These are phyloP conservation scores for Drosophila azteca DNA, from an alignment of 1,140 invertebrate genomes.

Conservation along the genomic window DNA sequence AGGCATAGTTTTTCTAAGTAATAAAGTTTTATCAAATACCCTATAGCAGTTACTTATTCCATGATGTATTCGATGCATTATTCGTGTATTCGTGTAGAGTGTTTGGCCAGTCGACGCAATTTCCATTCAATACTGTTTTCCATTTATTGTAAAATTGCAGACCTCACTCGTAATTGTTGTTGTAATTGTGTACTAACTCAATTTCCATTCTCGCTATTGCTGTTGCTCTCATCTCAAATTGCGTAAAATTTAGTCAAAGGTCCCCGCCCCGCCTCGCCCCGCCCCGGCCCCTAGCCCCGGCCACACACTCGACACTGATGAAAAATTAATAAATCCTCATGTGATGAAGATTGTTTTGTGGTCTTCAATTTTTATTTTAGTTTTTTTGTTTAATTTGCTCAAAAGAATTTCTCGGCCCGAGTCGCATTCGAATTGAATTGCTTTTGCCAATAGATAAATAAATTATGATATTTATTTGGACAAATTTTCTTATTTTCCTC, in stretches of 20 bases:
- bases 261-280: background rate
- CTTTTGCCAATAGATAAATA: slow-evolving; percentile 55
- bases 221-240: slow-evolving; percentile 66
- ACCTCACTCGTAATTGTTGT: slow-evolving; percentile 61
- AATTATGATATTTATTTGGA: slow-evolving; percentile 35
- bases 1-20: slow-evolving; percentile 54
- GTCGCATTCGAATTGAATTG: slow-evolving; percentile 69
- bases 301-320: slow-evolving; percentile 18
- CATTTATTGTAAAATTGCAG: slow-evolving; percentile 63
- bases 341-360: slow-evolving; percentile 37
- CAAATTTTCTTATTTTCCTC: slow-evolving; percentile 2
- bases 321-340: slow-evolving; percentile 73
- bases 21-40: slow-evolving; percentile 39
- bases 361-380: slow-evolving; percentile 24
- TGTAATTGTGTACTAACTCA: slow-evolving; percentile 77
- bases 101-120: background rate
- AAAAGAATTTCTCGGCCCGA: slow-evolving; percentile 27
- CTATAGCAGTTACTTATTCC: background rate
- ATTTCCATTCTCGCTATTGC: slow-evolving; percentile 55
- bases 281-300: background rate
- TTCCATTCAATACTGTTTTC: background rate
- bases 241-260: slow-evolving; percentile 66
- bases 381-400: slow-evolving; percentile 49
- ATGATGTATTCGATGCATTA: background rate
- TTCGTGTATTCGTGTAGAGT: background rate